Evolutionary conservation across 2,888 invertebrate species (phyloP).

Genomic region (Orthosia incerta): DNA sequence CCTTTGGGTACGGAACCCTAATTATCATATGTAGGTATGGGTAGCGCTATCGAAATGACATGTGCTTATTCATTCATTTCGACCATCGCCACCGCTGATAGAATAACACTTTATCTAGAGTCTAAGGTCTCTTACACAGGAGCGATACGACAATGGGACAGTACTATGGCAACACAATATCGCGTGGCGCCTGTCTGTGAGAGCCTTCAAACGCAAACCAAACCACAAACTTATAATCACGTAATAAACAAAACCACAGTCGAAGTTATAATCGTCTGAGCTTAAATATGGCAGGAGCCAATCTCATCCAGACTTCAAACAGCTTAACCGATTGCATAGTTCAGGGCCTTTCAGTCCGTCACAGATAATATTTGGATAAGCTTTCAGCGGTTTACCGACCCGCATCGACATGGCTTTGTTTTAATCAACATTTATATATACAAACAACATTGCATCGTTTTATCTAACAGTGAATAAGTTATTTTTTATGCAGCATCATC

Average conservation of each 20-base stretch:
- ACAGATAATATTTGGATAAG: conserved; percentile 34
- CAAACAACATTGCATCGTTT: background rate
- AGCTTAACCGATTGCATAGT: conserved; percentile 43
- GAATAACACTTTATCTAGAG: too few relatives aligned
- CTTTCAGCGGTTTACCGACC: conserved; percentile 20
- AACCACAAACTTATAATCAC: conserved; percentile 8
- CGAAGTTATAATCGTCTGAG: conserved; percentile 37
- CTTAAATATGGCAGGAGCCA: conserved; percentile 35
- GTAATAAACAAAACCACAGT: conserved; percentile 30
- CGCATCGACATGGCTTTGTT: conserved; percentile 7
- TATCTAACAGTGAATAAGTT: background rate
- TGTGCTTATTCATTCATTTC: too few relatives aligned
- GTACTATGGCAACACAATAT: too few relatives aligned
- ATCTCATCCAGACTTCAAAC: conserved; percentile 30
- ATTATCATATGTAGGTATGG: too few relatives aligned
- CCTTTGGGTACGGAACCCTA: too few relatives aligned
- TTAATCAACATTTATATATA: background rate
- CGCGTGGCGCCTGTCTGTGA: background rate
- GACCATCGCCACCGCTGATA: too few relatives aligned
- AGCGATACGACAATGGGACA: too few relatives aligned
- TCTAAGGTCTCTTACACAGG: too few relatives aligned
- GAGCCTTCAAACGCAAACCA: background rate
- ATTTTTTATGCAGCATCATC: background rate
- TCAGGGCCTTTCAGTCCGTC: conserved; percentile 3
- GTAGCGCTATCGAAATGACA: too few relatives aligned